Conservation (phyloP, 2,888 invertebrate genomes). For the Drosophila meridionalis region DNA sequence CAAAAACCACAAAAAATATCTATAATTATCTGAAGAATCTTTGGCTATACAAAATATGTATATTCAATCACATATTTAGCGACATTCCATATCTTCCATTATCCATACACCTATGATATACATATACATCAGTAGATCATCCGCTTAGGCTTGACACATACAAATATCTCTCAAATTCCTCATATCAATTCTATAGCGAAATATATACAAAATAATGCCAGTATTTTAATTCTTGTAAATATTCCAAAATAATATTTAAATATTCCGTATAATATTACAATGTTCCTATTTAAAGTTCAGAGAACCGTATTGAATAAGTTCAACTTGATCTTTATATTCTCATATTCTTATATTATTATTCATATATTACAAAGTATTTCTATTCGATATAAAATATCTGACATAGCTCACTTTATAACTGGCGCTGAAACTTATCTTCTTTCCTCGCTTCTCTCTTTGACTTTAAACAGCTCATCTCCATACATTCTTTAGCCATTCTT, state of each 20-base stretch:
- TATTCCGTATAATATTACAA: not conserved
- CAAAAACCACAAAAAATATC: conserved; percentile 10
- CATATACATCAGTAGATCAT: conserved; percentile 27
- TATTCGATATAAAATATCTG: not conserved
- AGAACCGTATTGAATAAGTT: conserved; percentile 4
- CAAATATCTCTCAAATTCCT: not conserved
- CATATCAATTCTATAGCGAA: not conserved
- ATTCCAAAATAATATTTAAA: not conserved
- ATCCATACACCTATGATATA: conserved; percentile 8
- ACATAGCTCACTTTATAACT: not conserved
- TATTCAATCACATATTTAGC: conserved; percentile 28
- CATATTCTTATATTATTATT: not conserved
- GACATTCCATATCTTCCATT: conserved; percentile 10
- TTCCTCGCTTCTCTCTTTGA: conserved; percentile 5
- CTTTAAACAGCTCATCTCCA: not conserved
- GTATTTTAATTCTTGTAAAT: conserved; percentile 1
- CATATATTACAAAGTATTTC: not conserved
- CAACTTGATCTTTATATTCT: too few species aligned
- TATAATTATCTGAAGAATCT: conserved; percentile 18
- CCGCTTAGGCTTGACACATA: not conserved
- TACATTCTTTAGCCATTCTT: not conserved
- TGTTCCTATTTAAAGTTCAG: not conserved
- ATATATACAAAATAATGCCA: conserved; percentile 4
- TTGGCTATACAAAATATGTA: conserved; percentile 37
- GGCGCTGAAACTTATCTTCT: not conserved